phyloP scores from a whole-genome alignment of 2,888 invertebrate species.

The Mythimna albipuncta region DNA sequence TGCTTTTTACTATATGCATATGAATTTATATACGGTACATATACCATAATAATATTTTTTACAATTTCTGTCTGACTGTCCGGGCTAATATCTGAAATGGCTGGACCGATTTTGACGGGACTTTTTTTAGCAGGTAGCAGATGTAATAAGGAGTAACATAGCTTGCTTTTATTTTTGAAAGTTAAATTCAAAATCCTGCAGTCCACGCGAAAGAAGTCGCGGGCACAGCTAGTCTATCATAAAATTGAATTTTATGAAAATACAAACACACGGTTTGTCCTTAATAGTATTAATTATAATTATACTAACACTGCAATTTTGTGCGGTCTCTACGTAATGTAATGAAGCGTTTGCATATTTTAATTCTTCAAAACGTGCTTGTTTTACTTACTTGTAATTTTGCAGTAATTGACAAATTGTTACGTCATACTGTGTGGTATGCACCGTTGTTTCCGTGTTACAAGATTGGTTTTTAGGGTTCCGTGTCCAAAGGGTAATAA shows the following conservation, averaged over 20 bases:
- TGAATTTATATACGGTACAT: no score
- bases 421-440: slow-evolving; percentile 25
- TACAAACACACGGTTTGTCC: slow-evolving; percentile 20
- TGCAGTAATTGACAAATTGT: slow-evolving; percentile 23
- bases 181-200: no score
- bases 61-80: no score
- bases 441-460: slow-evolving; percentile 21
- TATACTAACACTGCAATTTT: slow-evolving; percentile 16
- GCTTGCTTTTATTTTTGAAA: no score
- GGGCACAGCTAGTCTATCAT: not conserved
- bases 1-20: no score
- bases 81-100: no score
- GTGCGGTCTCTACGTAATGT: slow-evolving; percentile 19
- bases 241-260: not conserved
- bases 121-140: no score
- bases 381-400: slow-evolving; percentile 2
- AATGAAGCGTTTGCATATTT: slow-evolving; percentile 2
- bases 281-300: not conserved
- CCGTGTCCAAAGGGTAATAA: no score
- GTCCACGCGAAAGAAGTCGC: no score
- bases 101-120: no score
- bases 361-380: slow-evolving; percentile 8
- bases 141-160: no score
- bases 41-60: no score
- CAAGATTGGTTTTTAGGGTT: not conserved